phyloP scores from a whole-genome alignment of 2,888 invertebrate species.

The Habroteleia sp. region DNA sequence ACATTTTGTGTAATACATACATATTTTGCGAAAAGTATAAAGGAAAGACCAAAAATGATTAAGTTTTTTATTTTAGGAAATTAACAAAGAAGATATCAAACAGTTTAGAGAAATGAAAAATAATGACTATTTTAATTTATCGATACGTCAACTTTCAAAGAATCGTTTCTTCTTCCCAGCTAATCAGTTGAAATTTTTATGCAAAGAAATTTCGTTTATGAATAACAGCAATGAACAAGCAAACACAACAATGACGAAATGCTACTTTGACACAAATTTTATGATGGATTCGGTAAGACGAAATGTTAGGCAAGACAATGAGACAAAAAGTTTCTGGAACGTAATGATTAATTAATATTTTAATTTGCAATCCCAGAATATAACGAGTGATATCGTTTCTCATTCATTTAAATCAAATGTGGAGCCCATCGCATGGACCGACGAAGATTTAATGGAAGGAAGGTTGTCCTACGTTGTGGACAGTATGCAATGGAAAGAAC shows the following conservation, averaged over 20 bases:
- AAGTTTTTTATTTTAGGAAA: slow-evolving; percentile 26
- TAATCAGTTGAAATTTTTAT: slow-evolving; percentile 80
- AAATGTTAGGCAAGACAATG: too few species aligned
- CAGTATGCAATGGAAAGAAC: slow-evolving; percentile 55
- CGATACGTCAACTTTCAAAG: slow-evolving; percentile 83
- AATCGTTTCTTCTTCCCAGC: slow-evolving; percentile 85
- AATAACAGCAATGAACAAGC: not conserved
- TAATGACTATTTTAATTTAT: slow-evolving; percentile 83
- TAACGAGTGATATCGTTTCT: too few species aligned
- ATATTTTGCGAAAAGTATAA: too few species aligned
- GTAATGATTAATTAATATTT: slow-evolving; percentile 8
- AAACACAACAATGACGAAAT: slow-evolving; percentile 1
- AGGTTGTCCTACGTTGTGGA: slow-evolving; percentile 25
- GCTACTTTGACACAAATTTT: slow-evolving; percentile 20
- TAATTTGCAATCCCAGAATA: too few species aligned
- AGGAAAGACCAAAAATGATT: too few species aligned
- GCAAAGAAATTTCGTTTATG: slow-evolving; percentile 34
- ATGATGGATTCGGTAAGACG: slow-evolving; percentile 25
- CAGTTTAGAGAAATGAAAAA: slow-evolving; percentile 83
- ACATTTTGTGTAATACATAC: too few species aligned
- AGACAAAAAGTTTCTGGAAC: too few species aligned
- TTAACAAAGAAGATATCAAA: slow-evolving; percentile 77
- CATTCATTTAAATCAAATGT: slow-evolving; percentile 27
- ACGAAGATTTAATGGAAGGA: slow-evolving; percentile 18
- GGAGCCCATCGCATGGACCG: slow-evolving; percentile 1